A percentile compares a stretch with the other conserved stretches of the same genome.
These are phyloP conservation scores for Tolypeutes matacus DNA, from an alignment of 2,797 vertebrate genomes.

Conservation along the genomic window DNA sequence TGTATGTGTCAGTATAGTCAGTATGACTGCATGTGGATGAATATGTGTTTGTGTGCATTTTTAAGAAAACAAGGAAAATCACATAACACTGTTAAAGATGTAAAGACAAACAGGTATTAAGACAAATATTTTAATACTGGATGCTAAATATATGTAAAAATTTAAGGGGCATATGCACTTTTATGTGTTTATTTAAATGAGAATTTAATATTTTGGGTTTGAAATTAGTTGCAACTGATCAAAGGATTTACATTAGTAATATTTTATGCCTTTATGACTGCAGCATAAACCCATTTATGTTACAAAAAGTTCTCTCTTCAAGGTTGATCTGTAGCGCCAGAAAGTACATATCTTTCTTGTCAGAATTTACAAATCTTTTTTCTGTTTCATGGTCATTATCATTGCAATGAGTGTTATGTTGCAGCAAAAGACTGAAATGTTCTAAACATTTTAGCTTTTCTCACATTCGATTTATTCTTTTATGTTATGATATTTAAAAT, in stretches of 20 bases:
- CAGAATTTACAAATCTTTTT: not conserved
- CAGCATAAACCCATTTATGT: not conserved
- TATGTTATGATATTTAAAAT: conserved; percentile 67
- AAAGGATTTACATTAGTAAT: not conserved
- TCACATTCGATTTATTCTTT: conserved; percentile 54
- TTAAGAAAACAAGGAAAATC: conserved; percentile 31
- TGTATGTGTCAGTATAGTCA: not conserved
- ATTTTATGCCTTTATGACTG: not conserved
- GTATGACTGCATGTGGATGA: not conserved
- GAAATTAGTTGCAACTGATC: conserved; percentile 1
- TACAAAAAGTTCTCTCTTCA: not conserved
- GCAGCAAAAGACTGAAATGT: conserved; percentile 4
- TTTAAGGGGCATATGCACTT: not conserved
- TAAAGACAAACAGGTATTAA: conserved; percentile 10
- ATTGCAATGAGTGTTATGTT: not conserved
- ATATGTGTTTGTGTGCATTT: not conserved
- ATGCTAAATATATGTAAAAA: not conserved
- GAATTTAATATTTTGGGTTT: not conserved
- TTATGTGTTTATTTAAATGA: not conserved
- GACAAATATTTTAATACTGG: not conserved
- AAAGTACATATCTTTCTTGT: not conserved
- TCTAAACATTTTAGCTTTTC: conserved; percentile 43
- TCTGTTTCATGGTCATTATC: not conserved
- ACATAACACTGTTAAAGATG: not conserved
- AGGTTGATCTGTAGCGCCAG: not conserved